Conservation (phyloP, 2,888 invertebrate genomes). For the Hirudinaria manillensis region DNA sequence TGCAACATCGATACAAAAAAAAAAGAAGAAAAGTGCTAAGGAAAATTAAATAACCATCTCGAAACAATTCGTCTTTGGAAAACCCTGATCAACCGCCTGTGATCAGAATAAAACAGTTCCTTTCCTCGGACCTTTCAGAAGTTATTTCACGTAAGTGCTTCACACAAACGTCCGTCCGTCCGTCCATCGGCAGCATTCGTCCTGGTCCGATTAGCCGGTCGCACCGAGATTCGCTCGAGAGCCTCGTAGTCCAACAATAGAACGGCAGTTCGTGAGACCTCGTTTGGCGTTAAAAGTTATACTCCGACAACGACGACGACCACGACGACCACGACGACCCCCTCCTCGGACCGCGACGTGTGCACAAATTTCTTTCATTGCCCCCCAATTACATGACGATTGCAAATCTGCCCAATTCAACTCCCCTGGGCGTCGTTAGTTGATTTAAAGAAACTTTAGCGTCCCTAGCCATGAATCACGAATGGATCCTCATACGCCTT, state of each 20-base stretch:
- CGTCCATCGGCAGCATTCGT: background rate
- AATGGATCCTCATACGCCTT: too few species aligned
- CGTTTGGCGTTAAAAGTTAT: background rate
- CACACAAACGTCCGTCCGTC: background rate
- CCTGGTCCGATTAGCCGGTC: background rate
- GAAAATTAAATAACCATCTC: too few species aligned
- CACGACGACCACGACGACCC: background rate
- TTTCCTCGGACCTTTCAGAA: background rate
- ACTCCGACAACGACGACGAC: background rate
- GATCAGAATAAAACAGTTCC: too few species aligned
- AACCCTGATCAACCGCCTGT: too few species aligned
- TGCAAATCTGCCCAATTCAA: background rate
- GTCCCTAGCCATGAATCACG: conserved; percentile 11
- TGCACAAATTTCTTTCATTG: background rate
- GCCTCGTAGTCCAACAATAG: background rate
- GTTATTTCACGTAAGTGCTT: background rate
- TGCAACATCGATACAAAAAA: too few species aligned
- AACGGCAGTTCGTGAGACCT: background rate
- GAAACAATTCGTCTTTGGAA: too few species aligned
- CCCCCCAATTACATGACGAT: background rate
- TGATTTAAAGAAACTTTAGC: conserved; percentile 13
- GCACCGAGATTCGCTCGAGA: background rate
- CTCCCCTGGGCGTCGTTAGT: conserved; percentile 1
- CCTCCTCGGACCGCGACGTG: background rate
- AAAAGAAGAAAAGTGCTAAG: too few species aligned